Evolutionary conservation across 2,113 vertebrate genomes (phyloP).

Genomic region (Sinocyclocheilus rhinocerous): DNA sequence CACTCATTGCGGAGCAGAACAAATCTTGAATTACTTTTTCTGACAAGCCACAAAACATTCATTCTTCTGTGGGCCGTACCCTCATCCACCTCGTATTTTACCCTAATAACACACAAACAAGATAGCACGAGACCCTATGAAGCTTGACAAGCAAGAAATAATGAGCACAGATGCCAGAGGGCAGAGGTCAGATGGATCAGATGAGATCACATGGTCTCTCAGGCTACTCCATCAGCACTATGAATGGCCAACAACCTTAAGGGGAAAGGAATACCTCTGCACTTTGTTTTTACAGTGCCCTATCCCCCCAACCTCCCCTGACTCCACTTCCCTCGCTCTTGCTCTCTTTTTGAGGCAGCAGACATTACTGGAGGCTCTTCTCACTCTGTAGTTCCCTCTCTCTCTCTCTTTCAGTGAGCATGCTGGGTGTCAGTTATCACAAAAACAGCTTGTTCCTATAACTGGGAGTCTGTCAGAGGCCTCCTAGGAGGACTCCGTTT

Average conservation of each 20-base stretch:
- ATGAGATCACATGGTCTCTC: slow-evolving; percentile 76
- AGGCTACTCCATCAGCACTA: slow-evolving; percentile 62
- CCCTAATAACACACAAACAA: slow-evolving; percentile 54
- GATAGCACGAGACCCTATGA: slow-evolving; percentile 53
- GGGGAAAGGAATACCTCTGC: slow-evolving; percentile 54
- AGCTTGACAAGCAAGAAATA: slow-evolving; percentile 79
- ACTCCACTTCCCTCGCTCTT: slow-evolving; percentile 32
- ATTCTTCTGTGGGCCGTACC: slow-evolving; percentile 29
- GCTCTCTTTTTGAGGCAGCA: slow-evolving; percentile 35
- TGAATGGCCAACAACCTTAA: slow-evolving; percentile 60
- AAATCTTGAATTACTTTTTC: not conserved
- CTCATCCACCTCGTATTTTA: slow-evolving; percentile 53
- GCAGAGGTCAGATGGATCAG: slow-evolving; percentile 75
- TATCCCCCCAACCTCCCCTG: slow-evolving; percentile 35
- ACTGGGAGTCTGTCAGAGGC: slow-evolving; percentile 75
- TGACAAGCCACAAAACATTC: slow-evolving; percentile 29
- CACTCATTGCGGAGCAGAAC: not conserved
- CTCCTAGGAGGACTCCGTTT: slow-evolving; percentile 66
- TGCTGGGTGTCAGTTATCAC: slow-evolving; percentile 80
- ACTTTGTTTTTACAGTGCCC: slow-evolving; percentile 65
- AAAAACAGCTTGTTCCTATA: slow-evolving; percentile 84
- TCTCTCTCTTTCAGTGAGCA: slow-evolving; percentile 48
- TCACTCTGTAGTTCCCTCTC: slow-evolving; percentile 50
- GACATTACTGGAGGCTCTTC: slow-evolving; percentile 49
- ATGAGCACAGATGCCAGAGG: slow-evolving; percentile 83